Conservation (phyloP, 2,113 vertebrate genomes). For the Bubo bubo region DNA sequence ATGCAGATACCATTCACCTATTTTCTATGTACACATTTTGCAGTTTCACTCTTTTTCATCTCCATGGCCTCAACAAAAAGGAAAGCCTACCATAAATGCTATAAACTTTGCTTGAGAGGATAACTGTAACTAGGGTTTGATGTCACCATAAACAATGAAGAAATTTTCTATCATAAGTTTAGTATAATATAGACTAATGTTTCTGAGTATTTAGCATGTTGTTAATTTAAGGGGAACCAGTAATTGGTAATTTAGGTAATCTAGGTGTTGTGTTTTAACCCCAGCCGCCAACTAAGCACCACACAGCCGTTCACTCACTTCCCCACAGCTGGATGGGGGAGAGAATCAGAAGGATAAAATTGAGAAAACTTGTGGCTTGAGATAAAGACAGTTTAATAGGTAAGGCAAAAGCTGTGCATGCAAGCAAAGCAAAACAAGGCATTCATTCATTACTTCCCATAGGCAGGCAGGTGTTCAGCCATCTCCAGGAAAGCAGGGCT, state of each 20-base stretch:
- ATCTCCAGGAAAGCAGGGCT: background rate
- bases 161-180: background rate
- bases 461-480: background rate
- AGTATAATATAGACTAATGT: background rate
- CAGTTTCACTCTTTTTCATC: background rate
- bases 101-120: background rate
- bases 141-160: background rate
- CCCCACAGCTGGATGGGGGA: background rate
- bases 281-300: background rate
- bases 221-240: background rate
- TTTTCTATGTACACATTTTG: background rate
- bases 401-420: background rate
- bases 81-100: background rate
- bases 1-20: background rate
- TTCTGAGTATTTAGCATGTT: background rate
- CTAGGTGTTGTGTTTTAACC: background rate
- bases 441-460: background rate
- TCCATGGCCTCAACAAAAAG: background rate
- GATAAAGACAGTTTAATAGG: background rate
- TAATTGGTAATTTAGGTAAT: background rate
- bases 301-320: background rate
- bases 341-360: background rate
- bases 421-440: background rate
- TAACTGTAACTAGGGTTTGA: background rate
- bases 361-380: background rate